Evolutionary conservation across 64 coral and sea anemone genomes (phyloP).

Genomic region (Porites lutea): DNA sequence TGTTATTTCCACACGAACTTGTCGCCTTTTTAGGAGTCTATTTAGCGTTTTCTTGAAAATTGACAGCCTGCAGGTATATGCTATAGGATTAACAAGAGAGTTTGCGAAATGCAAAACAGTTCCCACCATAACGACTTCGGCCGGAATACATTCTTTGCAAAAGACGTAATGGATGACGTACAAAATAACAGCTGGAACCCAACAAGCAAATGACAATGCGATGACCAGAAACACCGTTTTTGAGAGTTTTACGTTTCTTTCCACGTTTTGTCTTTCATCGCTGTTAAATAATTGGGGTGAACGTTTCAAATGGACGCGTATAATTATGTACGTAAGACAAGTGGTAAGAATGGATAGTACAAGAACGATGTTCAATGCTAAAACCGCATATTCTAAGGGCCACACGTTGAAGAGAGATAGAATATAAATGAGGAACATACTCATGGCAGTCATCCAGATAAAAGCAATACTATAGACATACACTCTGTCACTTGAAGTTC

Average conservation of each 20-base stretch:
- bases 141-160: neutral
- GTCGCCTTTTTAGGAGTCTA: neutral
- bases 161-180: neutral
- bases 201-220: neutral
- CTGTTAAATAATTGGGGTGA: neutral
- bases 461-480: neutral
- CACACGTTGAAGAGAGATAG: neutral
- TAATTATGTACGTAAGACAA: neutral
- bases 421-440: neutral
- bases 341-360: neutral
- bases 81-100: neutral
- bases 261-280: neutral
- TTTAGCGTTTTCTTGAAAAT: neutral
- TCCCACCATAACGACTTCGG: neutral
- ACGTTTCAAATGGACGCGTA: neutral
- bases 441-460: neutral
- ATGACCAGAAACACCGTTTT: neutral
- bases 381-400: neutral
- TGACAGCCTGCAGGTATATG: neutral
- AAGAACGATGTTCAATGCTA: neutral
- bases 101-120: neutral
- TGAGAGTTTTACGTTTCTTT: neutral
- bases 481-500: neutral
- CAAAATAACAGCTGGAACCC: neutral
- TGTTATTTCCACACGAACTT: neutral